Percentiles rank a stretch among this genome's conserved stretches.
Conservation (phyloP, 2,888 invertebrate genomes). For the Eledone cirrhosa region DNA sequence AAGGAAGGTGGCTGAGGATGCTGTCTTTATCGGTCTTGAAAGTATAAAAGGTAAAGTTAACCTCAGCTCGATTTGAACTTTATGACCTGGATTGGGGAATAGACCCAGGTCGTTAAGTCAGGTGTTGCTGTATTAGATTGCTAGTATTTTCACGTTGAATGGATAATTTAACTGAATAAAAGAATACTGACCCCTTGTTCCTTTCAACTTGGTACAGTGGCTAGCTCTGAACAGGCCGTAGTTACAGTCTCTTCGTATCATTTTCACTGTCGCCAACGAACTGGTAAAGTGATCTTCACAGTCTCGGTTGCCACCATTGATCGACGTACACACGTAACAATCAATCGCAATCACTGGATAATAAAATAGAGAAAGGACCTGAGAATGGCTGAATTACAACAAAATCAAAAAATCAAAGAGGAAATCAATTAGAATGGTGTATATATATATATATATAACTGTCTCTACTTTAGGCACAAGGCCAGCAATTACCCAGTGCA, state of each 20-base stretch:
- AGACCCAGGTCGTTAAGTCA: no score
- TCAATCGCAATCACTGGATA: conserved; percentile 51
- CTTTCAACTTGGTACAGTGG: conserved; percentile 57
- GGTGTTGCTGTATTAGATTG: no score
- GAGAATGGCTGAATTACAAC: neutral
- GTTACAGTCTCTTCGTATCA: conserved; percentile 49
- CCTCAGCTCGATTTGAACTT: no score
- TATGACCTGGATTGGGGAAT: no score
- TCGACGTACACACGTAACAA: conserved; percentile 57
- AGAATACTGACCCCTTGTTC: conserved; percentile 43
- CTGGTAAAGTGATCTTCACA: conserved; percentile 52
- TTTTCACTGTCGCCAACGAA: conserved; percentile 46
- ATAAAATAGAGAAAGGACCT: conserved; percentile 14
- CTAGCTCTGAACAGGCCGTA: conserved; percentile 55
- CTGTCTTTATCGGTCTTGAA: no score
- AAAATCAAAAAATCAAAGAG: neutral
- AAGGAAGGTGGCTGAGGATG: no score
- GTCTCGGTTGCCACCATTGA: conserved; percentile 43
- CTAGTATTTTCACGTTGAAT: no score
- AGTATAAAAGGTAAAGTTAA: no score
- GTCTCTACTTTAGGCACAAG: no score
- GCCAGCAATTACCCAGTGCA: no score
- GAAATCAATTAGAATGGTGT: neutral
- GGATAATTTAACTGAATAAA: no score
- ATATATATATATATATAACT: neutral